Conservation (phyloP, 2,113 vertebrate species). For the Promerops cafer region DNA sequence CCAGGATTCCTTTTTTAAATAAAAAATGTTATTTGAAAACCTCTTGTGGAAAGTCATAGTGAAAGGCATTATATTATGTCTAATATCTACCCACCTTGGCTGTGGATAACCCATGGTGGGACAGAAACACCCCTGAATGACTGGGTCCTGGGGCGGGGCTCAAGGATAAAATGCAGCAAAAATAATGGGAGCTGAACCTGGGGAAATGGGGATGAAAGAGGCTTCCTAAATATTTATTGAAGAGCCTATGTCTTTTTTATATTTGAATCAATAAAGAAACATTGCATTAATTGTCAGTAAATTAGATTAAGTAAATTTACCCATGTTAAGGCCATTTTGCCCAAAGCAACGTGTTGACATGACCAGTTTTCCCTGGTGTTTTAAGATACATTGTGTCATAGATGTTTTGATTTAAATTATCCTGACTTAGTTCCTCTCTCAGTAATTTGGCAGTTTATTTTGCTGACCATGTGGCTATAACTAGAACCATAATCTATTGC, state of each 20-base stretch:
- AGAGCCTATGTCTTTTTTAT: background rate
- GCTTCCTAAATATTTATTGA: background rate
- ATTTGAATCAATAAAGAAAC: background rate
- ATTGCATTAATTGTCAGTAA: background rate
- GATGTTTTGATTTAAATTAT: background rate
- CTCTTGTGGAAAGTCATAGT: background rate
- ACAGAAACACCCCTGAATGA: rapidly evolving
- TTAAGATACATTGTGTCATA: background rate
- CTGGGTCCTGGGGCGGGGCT: rapidly evolving
- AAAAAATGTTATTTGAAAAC: background rate
- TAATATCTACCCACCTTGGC: background rate
- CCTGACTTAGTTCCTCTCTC: background rate
- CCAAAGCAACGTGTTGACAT: background rate
- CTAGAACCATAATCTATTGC: background rate
- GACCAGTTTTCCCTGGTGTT: background rate
- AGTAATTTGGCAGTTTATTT: background rate
- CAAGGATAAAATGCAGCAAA: background rate
- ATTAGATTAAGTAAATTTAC: background rate
- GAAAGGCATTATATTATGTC: background rate
- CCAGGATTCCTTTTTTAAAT: background rate
- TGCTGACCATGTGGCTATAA: conserved; percentile 7
- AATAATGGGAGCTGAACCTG: background rate
- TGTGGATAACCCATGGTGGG: rapidly evolving
- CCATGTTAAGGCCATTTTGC: background rate
- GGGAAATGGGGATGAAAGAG: background rate